Evolutionary conservation across 2,797 vertebrate species (phyloP).

Genomic region (Phrynocephalus guinanensis): DNA sequence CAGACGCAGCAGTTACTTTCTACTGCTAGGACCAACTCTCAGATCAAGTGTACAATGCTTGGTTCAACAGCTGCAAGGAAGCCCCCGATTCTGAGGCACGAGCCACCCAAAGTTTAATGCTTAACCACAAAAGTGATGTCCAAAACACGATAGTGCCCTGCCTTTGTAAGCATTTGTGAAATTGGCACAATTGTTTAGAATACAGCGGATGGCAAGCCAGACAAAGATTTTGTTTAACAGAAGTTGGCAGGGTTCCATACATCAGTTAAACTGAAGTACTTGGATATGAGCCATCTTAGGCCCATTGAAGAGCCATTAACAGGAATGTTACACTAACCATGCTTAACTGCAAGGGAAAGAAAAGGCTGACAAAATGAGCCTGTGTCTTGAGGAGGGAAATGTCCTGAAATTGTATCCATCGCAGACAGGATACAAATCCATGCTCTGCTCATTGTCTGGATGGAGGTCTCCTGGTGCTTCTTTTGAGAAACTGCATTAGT

Average conservation of each 20-base stretch:
- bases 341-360: slow-evolving; percentile 26
- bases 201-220: slow-evolving; percentile 26
- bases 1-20: neutral
- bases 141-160: neutral
- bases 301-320: slow-evolving; percentile 34
- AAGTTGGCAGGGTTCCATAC: slow-evolving; percentile 30
- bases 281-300: slow-evolving; percentile 22
- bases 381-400: slow-evolving; percentile 14
- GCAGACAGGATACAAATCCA: slow-evolving; percentile 6
- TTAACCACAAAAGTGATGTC: neutral
- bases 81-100: neutral
- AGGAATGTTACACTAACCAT: slow-evolving; percentile 42
- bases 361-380: slow-evolving; percentile 25
- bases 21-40: neutral
- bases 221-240: slow-evolving; percentile 33
- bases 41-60: neutral
- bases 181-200: slow-evolving; percentile 35
- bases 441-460: neutral
- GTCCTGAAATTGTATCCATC: slow-evolving; percentile 20
- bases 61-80: neutral
- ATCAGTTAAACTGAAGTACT: slow-evolving; percentile 27
- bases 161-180: slow-evolving; percentile 6
- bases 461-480: neutral
- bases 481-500: neutral
- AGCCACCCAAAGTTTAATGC: neutral